Base-by-base conservation (phyloP, 2,797 vertebrate genomes). In the Ptychadena robeensis region DNA sequence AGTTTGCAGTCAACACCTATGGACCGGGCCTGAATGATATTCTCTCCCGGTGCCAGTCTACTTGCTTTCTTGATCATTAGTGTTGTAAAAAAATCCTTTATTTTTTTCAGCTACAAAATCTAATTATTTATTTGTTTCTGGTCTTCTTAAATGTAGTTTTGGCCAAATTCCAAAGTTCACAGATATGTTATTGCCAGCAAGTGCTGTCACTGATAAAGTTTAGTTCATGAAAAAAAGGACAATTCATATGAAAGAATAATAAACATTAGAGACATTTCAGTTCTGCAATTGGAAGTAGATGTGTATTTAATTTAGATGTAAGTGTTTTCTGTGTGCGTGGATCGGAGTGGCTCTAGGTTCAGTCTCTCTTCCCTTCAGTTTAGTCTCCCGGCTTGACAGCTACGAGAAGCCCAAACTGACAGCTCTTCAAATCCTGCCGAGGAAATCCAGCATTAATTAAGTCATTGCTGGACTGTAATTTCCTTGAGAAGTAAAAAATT, bases 381-480 rank as follows among this genome's bases (percentile, higher is more conserved):
- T 85, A 86, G 88, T 90, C 90, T 94, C 93, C 92, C 92, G 87
- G 88, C 88, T 88, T 96, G 96, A 97, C 97, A 97, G 94, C 93
- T 94, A 94, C 93, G 2, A 92, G 95, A 90, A 94, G 94, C 95
- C 95, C 95, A 95, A 96, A 97, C 96, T 98, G 98, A 98, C 98
- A 98, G 96, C 94, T 93, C 94, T 94, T 97, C 97, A 96, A 96
- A 96, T 93, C 93, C 94, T 84, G 87, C 95, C 90, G 94, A 95
- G 95, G 96, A 96, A 96, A 95, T 94, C 95, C 94, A 94, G 97
- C 97, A 97, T 98, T 99, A 99, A 99, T 99, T 98, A 99, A 99
- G 98, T 98, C 97, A 97, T 99, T 96, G 98, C 97, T 96, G 97
- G 98, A 99, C 98, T 98, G 97, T 98, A 99, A 99, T 99, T 99